Evolutionary conservation across 2,113 vertebrate species (phyloP), one percentile per base, ranked within the genome.

Genomic region (Oriolus oriolus): DNA sequence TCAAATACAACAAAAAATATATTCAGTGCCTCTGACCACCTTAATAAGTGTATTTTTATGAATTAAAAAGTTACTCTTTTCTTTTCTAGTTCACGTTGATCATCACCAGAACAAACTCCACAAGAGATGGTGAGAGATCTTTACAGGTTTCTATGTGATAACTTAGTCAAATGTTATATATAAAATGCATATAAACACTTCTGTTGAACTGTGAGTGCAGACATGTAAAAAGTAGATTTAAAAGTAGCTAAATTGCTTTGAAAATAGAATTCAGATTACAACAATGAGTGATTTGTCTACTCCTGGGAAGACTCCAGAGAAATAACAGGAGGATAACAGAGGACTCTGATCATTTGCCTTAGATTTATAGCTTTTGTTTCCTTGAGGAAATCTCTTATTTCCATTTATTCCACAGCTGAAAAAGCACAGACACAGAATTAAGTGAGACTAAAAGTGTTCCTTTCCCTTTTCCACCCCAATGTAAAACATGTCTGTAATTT

Each of bases 321-420:
- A 82, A 33, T 89, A 94, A 84, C 68, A 71, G 83, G 90, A 95
- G 95, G 89, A 88, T 90, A 94, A 82, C 52, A 75, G 90, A 89
- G 50, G 57, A 69, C 57, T 90, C 57, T 87, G 60, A 73, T 96
- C 49, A 61, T 90, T 92, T 87, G 80, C 80, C 82, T 91, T 75
- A 65, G 87, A 85, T 96, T 96, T 96, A 96, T 91, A 91, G 89
- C 92, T 96, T 96, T 97, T 97, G 81, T 94, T 96, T 87, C 87
- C 89, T 92, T 95, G 89, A 90, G 91, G 95, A 97, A 95, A 87
- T 95, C 53, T 95, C 87, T 81, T 84, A 93, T 94, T 97, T 97
- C 89, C 90, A 94, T 95, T 93, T 90, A 90, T 82, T 94, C 74
- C 6, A 8, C 91, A 97, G 96, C 95, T 97, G 94, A 95, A 95